phyloP scores from a whole-genome alignment of 2,797 vertebrate genomes.

The Hafferia zeledoni region DNA sequence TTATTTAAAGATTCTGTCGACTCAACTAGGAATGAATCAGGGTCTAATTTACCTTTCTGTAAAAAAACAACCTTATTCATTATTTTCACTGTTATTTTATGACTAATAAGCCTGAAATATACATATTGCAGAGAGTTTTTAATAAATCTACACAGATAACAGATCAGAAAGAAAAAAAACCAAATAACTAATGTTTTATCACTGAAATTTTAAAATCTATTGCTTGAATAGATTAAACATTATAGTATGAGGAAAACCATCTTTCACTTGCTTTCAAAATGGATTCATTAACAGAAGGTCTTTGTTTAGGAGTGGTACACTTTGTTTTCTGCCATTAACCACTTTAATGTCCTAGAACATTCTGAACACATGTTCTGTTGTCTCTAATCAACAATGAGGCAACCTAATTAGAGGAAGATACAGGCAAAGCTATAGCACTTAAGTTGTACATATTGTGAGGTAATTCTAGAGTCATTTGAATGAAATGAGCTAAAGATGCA shows the following conservation, averaged over 20 bases:
- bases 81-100: neutral
- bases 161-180: neutral
- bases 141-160: neutral
- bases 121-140: neutral
- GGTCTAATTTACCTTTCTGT: neutral
- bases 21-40: neutral
- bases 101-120: neutral
- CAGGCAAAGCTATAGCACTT: neutral
- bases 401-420: neutral
- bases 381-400: neutral
- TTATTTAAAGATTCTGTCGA: neutral
- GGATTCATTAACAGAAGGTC: neutral
- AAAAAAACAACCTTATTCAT: neutral
- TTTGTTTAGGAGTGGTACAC: neutral
- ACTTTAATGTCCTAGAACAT: constrained; percentile 13
- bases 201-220: neutral
- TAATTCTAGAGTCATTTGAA: neutral
- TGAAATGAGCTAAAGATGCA: neutral
- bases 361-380: neutral
- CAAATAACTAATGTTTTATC: neutral
- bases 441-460: neutral
- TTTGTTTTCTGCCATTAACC: constrained; percentile 26
- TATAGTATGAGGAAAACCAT: neutral
- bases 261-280: neutral
- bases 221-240: neutral